phyloP scores from a whole-genome alignment of 2,113 vertebrate species.

The Crotophaga sulcirostris region DNA sequence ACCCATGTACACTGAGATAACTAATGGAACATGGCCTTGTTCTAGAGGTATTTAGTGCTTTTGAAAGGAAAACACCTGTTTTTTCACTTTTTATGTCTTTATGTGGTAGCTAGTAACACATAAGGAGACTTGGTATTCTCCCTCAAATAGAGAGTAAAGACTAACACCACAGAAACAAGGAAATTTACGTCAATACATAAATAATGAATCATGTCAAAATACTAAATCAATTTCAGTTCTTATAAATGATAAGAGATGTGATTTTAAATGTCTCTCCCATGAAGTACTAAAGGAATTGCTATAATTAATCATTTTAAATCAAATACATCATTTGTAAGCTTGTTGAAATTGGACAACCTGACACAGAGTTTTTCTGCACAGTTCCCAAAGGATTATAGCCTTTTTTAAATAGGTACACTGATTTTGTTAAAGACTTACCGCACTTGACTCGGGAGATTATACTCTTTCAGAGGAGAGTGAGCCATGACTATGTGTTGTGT shows the following conservation, averaged over 20 bases:
- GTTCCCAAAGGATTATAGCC: background rate
- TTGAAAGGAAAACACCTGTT: background rate
- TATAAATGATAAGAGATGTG: background rate
- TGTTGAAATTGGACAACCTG: background rate
- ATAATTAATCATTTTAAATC: conserved; percentile 5
- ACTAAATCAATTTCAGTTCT: background rate
- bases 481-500: background rate
- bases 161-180: background rate
- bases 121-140: background rate
- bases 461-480: background rate
- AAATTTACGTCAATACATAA: background rate
- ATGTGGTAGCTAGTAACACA: background rate
- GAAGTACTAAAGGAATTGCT: background rate
- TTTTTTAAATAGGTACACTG: background rate
- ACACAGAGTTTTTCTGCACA: rapidly evolving
- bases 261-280: background rate
- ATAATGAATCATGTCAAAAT: background rate
- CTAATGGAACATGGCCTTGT: background rate
- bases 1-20: background rate
- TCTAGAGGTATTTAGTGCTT: background rate
- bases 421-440: background rate
- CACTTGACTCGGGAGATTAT: background rate
- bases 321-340: background rate
- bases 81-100: background rate
- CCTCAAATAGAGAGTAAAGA: background rate